Evolutionary conservation across 2,797 vertebrate genomes (phyloP), one percentile per base, ranked within the genome.

Genomic region (Dryobates pubescens): DNA sequence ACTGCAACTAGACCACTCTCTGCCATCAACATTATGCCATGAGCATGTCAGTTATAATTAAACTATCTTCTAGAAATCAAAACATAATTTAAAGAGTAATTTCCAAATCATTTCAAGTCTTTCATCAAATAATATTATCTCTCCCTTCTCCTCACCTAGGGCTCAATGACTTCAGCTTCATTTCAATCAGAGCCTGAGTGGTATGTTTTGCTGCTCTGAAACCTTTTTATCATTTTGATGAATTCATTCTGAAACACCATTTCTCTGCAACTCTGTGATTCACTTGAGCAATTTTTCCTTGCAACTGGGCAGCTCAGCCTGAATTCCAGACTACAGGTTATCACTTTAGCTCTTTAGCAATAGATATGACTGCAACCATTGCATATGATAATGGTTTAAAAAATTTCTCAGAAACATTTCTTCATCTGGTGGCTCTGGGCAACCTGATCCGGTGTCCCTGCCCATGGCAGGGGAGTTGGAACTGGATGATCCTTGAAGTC

Each of bases 41-140:
- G 6, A 83, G 8, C 61, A 85, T 82, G 89, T 92, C 56, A 84
- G 67, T 86, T 95, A 61, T 29, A 79, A 86, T 93, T 89, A 76
- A 83, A 64, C 54, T 88, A 51, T 29, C 32, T 30, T 59, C 72
- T 86, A 85, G 45, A 82, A 92, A 90, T 51, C n/a, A 91, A 88
- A 93, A 77, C 27, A 83, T 47, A 43, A 82, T 84, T 92, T 81
- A 72, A 79, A 85, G 41, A 82, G 53, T 75, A 49, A 92, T 82
- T 89, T 92, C 30, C 17, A 91, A 86, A 53, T 8, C 5, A 29
- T 94, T 88, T 77, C 22, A 81, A 75, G 30, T 53, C 43, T 86
- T 17, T 16, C 30, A 34, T 77, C 86, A 90, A 93, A 82, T 1
- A 9, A 12, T 75, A 41, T 68, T 71, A 43, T 51, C 23, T 72